Evolutionary conservation across 2,113 vertebrate species (phyloP), one percentile per base, ranked within the genome.

Genomic region (Candoia aspera): DNA sequence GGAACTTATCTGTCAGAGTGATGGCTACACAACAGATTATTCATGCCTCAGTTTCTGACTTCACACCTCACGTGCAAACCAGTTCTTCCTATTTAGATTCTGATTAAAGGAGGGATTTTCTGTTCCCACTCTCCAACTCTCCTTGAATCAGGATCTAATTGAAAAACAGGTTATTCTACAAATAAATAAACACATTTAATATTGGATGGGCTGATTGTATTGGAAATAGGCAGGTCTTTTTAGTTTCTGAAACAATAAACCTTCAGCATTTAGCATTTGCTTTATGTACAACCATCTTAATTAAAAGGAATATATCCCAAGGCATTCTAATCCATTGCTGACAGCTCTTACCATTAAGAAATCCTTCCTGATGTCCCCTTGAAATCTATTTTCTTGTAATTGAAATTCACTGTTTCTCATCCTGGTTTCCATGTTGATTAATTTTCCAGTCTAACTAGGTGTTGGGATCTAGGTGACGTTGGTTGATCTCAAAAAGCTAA

Each of bases 1-100:
- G 95, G 93, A 94, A 97, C 96, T 96, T 96, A 97, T 96, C 90
- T 96, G 97, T 97, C 96, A 97, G 96, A 97, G 97, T 96, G 96
- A 94, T 0, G 62, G 90, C 95, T 94, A 97, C 96, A 97, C 96
- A 97, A 97, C 94, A 95, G 95, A 62, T 95, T 94, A 97, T 97
- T 97, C 97, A 97, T 97, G 96, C 94, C 95, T 94, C 89, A 85
- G 26, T 87, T 95, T 94, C 96, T 96, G 91, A 96, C 95, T 94
- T 94, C 95, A 95, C 92, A 88, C 95, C 96, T 95, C 95, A 93
- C 95, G 93, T 93, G 90, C 91, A 96, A 95, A 79, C 95, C 90
- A 90, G 94, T 93, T 96, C 95, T 96, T 94, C 95, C 95, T 92
- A 95, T 88, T 95, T 94, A 94, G 90, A 89, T 68, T 89, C 86